Conservation (phyloP, 2,113 vertebrate genomes). For the Agapornis roseicollis region DNA sequence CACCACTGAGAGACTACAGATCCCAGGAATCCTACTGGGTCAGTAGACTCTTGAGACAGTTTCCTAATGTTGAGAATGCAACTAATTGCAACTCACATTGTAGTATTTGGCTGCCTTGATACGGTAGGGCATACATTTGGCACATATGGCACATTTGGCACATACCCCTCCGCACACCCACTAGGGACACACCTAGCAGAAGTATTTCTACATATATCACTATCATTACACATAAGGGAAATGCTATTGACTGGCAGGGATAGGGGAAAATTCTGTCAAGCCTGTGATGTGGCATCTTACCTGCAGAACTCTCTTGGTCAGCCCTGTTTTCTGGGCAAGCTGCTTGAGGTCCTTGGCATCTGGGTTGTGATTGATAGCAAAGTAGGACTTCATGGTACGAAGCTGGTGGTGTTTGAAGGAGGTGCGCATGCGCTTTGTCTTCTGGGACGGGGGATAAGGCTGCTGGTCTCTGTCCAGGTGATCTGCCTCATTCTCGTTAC, state of each 20-base stretch:
- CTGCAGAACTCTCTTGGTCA: conserved; percentile 99
- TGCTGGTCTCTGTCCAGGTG: conserved; percentile 98
- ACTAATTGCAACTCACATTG: background rate
- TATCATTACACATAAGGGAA: conserved; percentile 14
- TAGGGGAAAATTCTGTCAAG: conserved; percentile 15
- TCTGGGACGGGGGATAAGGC: conserved; percentile 94
- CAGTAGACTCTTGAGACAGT: background rate
- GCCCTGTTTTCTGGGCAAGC: conserved; percentile 99
- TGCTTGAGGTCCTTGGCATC: conserved; percentile 99
- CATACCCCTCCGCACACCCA: background rate
- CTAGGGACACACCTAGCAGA: conserved; percentile 30
- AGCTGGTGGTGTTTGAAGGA: conserved; percentile 99
- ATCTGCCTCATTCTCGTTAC: conserved; percentile 96
- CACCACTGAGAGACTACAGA: background rate
- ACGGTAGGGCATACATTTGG: background rate
- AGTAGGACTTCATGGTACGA: conserved; percentile 99
- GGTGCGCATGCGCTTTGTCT: conserved; percentile 98
- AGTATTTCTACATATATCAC: background rate
- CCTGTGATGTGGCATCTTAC: conserved; percentile 79
- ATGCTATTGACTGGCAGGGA: conserved; percentile 19
- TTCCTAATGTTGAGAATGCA: background rate
- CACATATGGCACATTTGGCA: too few relatives aligned
- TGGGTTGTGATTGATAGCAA: conserved; percentile 99
- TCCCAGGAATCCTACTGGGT: background rate
- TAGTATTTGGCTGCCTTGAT: background rate